A percentile compares a stretch with the other conserved stretches of the same genome.
Evolutionary conservation across 2,888 invertebrate species (phyloP).

Genomic region (Eudasyphora cyanicolor): DNA sequence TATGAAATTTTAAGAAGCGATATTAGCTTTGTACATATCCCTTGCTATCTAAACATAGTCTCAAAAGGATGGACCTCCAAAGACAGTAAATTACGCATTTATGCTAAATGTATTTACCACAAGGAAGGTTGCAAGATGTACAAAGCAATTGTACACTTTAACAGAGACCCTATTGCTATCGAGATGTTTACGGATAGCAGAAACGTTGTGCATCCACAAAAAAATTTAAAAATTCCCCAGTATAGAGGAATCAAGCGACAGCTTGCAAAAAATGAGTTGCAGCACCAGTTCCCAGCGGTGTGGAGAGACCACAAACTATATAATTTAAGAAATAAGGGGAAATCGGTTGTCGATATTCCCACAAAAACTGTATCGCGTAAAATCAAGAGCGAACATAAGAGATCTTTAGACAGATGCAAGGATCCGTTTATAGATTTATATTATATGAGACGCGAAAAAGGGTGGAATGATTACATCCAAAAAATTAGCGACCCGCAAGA

Average conservation of each 20-base stretch:
- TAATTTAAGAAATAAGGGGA: not conserved
- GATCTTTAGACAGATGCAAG: not conserved
- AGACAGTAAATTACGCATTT: not conserved
- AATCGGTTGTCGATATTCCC: not conserved
- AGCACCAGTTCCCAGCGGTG: not conserved
- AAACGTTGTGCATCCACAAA: not conserved
- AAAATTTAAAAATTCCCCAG: not conserved
- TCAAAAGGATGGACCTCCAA: too few relatives aligned
- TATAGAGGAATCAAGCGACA: not conserved
- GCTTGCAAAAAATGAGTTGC: not conserved
- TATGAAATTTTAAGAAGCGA: too few relatives aligned
- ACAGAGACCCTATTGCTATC: not conserved
- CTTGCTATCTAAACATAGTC: too few relatives aligned
- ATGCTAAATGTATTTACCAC: not conserved
- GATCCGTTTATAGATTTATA: not conserved
- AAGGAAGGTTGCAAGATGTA: not conserved
- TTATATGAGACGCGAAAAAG: not conserved
- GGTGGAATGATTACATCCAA: not conserved
- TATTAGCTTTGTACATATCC: too few relatives aligned
- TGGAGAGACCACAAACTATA: not conserved
- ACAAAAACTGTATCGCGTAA: not conserved
- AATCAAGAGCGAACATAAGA: not conserved
- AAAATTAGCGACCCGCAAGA: not conserved
- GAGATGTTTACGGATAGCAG: not conserved
- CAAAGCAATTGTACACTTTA: not conserved